These are phyloP conservation scores for Ceratina calcarata DNA, from an alignment of 1,140 invertebrate species.

Conservation along the genomic window DNA sequence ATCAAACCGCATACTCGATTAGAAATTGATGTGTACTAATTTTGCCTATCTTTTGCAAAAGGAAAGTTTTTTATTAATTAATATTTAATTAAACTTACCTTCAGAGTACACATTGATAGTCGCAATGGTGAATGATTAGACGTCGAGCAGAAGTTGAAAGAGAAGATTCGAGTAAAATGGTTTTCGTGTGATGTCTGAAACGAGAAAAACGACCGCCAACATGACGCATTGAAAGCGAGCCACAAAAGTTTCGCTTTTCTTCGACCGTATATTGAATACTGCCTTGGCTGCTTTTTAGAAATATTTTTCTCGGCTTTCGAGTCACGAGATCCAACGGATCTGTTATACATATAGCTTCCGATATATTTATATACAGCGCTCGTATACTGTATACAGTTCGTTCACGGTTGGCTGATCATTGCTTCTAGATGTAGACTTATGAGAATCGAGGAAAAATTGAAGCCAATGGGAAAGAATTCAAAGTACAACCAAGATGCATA, in stretches of 20 bases:
- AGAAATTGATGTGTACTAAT: too few relatives aligned
- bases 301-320: slow-evolving; percentile 33
- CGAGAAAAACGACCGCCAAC: slow-evolving; percentile 16
- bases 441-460: not conserved
- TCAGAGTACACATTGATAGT: not conserved
- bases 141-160: slow-evolving; percentile 14
- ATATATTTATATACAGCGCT: not conserved
- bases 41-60: too few relatives aligned
- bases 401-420: not conserved
- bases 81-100: too few relatives aligned
- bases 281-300: slow-evolving; percentile 10
- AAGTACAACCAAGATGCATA: not conserved
- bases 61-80: too few relatives aligned
- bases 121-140: slow-evolving; percentile 43
- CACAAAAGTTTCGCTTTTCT: slow-evolving; percentile 36
- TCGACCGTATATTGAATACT: slow-evolving; percentile 28
- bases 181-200: slow-evolving; percentile 39
- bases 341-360: not conserved
- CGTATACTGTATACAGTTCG: not conserved
- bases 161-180: slow-evolving; percentile 42
- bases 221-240: slow-evolving; percentile 44
- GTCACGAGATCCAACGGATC: not conserved
- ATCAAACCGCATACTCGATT: too few relatives aligned
- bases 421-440: not conserved
- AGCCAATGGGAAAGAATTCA: not conserved